Conservation (phyloP, 2,888 invertebrate species). For the Caenorhabditis angaria region DNA sequence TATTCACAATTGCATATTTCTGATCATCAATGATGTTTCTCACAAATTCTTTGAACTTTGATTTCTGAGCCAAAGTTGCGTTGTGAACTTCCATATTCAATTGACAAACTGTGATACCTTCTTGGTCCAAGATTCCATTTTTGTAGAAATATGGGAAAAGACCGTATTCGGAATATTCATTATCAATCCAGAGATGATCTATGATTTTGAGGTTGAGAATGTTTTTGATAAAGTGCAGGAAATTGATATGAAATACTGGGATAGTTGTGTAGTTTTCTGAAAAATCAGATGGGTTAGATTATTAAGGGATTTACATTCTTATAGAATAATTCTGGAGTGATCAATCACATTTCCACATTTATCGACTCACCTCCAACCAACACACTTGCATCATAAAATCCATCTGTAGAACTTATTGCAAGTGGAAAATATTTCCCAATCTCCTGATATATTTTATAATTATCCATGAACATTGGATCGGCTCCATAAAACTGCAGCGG, state of each 20-base stretch:
- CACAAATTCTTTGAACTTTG: too few relatives aligned
- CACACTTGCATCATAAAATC: background rate
- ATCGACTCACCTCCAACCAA: background rate
- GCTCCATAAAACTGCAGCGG: slow-evolving; percentile 23
- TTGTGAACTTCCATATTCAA: background rate
- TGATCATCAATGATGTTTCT: too few relatives aligned
- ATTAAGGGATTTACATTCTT: too few relatives aligned
- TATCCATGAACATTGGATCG: slow-evolving; percentile 5
- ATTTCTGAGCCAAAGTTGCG: too few relatives aligned
- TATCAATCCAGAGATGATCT: background rate
- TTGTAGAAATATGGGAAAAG: background rate
- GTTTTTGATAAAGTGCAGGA: background rate
- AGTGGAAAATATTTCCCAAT: slow-evolving; percentile 12
- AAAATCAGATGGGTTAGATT: too few relatives aligned
- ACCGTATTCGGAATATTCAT: background rate
- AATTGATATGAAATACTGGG: background rate
- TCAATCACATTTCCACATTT: too few relatives aligned
- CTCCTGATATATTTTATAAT: background rate
- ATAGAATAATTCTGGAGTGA: too few relatives aligned
- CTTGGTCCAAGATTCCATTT: background rate
- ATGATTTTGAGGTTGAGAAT: background rate
- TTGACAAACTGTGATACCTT: background rate
- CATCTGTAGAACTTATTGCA: background rate
- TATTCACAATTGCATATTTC: too few relatives aligned
- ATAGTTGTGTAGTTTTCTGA: background rate